Conservation (phyloP, 2,888 invertebrate species). For the Oligia fasciuncula region DNA sequence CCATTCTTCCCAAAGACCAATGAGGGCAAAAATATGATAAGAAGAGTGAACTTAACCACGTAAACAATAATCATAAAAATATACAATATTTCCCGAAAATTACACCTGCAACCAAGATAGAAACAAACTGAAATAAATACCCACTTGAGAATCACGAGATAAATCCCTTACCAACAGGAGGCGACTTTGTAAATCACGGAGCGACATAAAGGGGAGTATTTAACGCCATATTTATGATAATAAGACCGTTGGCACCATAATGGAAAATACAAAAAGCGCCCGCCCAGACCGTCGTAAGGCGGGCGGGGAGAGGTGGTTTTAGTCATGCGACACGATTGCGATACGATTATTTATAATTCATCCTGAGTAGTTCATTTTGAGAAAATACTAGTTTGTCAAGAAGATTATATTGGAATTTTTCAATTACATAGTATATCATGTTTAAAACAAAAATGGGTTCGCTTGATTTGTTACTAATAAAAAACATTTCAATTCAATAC, state of each 20-base stretch:
- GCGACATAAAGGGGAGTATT: conserved; percentile 86
- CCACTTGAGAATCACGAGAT: conserved; percentile 55
- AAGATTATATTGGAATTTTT: too few species aligned
- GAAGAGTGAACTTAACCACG: neutral
- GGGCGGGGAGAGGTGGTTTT: conserved; percentile 64
- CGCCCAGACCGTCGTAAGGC: conserved; percentile 76
- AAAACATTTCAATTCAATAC: too few species aligned
- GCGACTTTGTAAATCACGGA: conserved; percentile 85
- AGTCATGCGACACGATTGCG: conserved; percentile 47
- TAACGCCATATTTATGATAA: conserved; percentile 89
- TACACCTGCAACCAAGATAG: neutral
- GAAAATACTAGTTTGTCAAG: too few species aligned
- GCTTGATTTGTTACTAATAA: too few species aligned
- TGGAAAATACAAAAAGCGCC: conserved; percentile 88
- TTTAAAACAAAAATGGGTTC: too few species aligned
- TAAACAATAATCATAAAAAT: neutral
- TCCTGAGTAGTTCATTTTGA: too few species aligned
- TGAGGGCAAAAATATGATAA: neutral
- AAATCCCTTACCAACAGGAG: conserved; percentile 63
- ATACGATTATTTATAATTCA: conserved; percentile 5
- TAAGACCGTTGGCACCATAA: conserved; percentile 87
- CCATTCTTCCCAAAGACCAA: neutral
- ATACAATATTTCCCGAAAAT: neutral
- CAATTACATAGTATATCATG: too few species aligned
- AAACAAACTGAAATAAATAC: conserved; percentile 31